Conservation (phyloP, 2,888 invertebrate genomes). For the Metellina segmentata region DNA sequence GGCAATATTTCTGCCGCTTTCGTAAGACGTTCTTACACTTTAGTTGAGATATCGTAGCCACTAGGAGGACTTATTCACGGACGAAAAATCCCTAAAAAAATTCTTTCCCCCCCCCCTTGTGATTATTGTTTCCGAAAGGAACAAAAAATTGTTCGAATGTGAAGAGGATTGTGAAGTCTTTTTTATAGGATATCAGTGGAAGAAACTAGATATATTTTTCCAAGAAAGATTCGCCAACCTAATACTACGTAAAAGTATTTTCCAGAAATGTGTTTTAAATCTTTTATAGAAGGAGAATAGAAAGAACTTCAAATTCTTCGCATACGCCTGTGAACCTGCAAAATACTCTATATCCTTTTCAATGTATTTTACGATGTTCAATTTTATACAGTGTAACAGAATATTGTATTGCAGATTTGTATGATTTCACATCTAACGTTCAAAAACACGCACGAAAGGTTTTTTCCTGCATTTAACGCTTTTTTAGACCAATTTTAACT, state of each 20-base stretch:
- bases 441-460: too few relatives aligned
- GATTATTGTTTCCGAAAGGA: background rate
- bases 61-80: background rate
- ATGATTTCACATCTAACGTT: too few relatives aligned
- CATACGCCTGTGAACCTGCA: background rate
- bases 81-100: background rate
- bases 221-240: background rate
- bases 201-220: background rate
- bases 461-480: too few relatives aligned
- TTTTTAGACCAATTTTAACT: too few relatives aligned
- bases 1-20: constrained; percentile 4
- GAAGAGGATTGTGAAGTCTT: background rate
- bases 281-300: background rate
- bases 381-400: background rate
- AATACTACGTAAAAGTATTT: background rate
- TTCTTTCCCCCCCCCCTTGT: background rate
- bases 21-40: background rate
- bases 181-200: background rate
- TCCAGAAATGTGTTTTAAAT: background rate
- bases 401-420: background rate
- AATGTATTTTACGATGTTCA: background rate
- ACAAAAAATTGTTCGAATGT: background rate
- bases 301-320: background rate
- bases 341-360: background rate
- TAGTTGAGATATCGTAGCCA: background rate